Evolutionary conservation across 2,113 vertebrate species (phyloP).

Genomic region (Meles meles): DNA sequence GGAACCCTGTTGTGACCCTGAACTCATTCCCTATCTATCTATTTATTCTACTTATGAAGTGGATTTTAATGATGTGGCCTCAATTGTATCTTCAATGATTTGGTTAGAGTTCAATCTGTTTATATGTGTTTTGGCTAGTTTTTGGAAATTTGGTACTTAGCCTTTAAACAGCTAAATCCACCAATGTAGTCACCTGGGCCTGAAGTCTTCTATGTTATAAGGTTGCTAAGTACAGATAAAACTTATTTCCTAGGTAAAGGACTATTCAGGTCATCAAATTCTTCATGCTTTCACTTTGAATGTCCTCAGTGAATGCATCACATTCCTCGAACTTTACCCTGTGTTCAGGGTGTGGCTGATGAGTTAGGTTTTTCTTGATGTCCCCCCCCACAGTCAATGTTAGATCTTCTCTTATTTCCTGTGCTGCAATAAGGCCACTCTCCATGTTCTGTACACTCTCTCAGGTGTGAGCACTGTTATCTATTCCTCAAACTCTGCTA

Average conservation of each 20-base stretch:
- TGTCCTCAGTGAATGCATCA: not conserved
- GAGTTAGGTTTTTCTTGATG: not conserved
- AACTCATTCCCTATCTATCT: not conserved
- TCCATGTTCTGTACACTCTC: not conserved
- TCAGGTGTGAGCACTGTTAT: not conserved
- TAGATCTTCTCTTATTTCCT: not conserved
- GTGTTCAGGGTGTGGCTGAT: not conserved
- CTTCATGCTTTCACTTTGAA: not conserved
- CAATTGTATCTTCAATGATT: not conserved
- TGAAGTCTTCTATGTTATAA: not conserved
- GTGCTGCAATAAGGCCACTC: not conserved
- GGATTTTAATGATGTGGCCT: not conserved
- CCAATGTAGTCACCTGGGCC: not conserved
- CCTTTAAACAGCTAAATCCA: not conserved
- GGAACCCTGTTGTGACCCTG: not conserved
- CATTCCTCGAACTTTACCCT: not conserved
- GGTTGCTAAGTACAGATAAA: not conserved
- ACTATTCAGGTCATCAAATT: not conserved
- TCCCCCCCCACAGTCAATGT: not conserved
- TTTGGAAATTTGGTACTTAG: not conserved
- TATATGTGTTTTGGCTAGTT: not conserved
- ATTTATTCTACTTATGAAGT: not conserved
- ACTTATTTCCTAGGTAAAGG: not conserved
- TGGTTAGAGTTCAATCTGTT: not conserved
- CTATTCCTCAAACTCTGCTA: not conserved